phyloP scores from a whole-genome alignment of 2,888 invertebrate species.

The Limenitis camilla region DNA sequence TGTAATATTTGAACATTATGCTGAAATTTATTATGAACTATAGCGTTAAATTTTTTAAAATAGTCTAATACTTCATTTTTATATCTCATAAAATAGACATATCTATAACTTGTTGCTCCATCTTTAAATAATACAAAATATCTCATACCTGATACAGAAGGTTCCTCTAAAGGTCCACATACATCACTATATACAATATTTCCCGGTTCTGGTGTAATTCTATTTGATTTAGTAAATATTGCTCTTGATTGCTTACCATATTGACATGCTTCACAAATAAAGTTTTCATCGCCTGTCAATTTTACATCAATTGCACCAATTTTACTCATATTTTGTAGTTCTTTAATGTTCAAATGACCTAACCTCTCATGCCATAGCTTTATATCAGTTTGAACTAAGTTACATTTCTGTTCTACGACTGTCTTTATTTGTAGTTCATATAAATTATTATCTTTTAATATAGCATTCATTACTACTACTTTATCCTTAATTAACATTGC shows the following conservation, averaged over 20 bases:
- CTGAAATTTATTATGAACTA: slow-evolving; percentile 9
- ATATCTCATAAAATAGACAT: slow-evolving; percentile 1
- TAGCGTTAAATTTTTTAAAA: slow-evolving; percentile 13
- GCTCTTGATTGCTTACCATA: slow-evolving; percentile 13
- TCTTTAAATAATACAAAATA: slow-evolving; percentile 22
- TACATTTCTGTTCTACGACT: slow-evolving; percentile 12
- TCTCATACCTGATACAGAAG: slow-evolving; percentile 13
- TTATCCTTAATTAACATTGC: slow-evolving; percentile 15
- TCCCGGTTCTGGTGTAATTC: slow-evolving; percentile 9
- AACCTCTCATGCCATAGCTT: slow-evolving; percentile 25
- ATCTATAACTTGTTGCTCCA: slow-evolving; percentile 10
- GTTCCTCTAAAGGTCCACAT: slow-evolving; percentile 12
- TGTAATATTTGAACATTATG: slow-evolving; percentile 5
- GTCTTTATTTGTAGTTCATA: slow-evolving; percentile 22
- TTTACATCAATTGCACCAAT: slow-evolving; percentile 13
- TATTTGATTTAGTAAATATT: slow-evolving; percentile 5
- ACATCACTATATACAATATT: slow-evolving; percentile 17
- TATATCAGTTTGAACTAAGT: slow-evolving; percentile 20
- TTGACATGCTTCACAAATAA: slow-evolving; percentile 14
- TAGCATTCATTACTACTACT: slow-evolving; percentile 17
- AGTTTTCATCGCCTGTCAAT: neutral
- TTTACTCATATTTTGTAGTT: slow-evolving; percentile 14
- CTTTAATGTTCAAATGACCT: slow-evolving; percentile 15
- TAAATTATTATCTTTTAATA: slow-evolving; percentile 17
- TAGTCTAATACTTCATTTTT: slow-evolving; percentile 14